Percentiles rank a stretch among this genome's conserved stretches.
Evolutionary conservation across 2,888 invertebrate genomes (phyloP).

Genomic region (Tuta absoluta): DNA sequence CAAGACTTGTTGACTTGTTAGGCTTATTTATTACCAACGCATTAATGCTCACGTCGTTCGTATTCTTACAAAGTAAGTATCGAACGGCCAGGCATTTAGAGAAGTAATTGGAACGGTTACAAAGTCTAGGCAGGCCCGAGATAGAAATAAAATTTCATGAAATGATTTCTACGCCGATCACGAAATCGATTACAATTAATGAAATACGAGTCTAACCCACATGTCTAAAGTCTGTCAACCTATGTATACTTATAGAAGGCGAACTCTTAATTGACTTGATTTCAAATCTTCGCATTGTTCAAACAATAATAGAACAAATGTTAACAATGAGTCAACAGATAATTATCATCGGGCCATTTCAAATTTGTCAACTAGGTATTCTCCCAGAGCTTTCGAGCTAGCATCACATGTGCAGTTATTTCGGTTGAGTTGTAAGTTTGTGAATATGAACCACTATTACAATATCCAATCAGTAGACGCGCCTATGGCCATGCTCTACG

Average conservation of each 20-base stretch:
- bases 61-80: neutral
- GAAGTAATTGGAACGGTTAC: neutral
- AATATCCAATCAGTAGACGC: too few species aligned
- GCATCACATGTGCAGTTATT: too few species aligned
- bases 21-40: slow-evolving; percentile 1
- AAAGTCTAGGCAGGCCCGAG: neutral
- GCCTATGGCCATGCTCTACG: too few species aligned
- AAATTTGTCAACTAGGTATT: neutral
- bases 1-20: neutral
- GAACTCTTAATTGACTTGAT: too few species aligned
- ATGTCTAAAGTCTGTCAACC: slow-evolving; percentile 8
- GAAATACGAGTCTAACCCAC: slow-evolving; percentile 23
- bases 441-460: too few species aligned
- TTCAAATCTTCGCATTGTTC: too few species aligned
- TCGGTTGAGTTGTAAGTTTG: too few species aligned
- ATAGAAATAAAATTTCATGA: slow-evolving; percentile 10
- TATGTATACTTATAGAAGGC: neutral
- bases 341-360: too few species aligned
- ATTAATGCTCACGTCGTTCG: neutral
- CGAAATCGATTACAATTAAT: slow-evolving; percentile 29
- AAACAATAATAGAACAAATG: too few species aligned
- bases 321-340: too few species aligned
- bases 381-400: too few species aligned
- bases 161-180: slow-evolving; percentile 19
- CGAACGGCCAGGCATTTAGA: neutral